Evolutionary conservation across 1,140 invertebrate species (phyloP), one percentile per base, ranked within the genome.

Genomic region (Drosophila tristis): DNA sequence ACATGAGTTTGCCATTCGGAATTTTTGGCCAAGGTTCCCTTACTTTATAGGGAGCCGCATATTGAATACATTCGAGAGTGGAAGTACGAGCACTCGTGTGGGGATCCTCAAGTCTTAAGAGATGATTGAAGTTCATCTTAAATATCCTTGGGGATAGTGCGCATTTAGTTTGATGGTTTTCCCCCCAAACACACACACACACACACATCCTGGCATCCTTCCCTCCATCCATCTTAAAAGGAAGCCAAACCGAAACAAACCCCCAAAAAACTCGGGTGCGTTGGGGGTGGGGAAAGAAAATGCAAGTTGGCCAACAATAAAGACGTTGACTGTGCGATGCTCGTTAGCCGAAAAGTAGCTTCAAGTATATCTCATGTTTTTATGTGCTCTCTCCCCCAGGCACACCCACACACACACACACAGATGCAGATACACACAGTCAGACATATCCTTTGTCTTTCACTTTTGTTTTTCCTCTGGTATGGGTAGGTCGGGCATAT

Each of bases 291-390:
- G 4, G 3, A 42, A 44, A 9, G 29, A 53, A 74, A 78, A 50
- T 63, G 68, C 78, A 74, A 78, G 64, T 86, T 80, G 65, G 65
- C 50, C 58, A 71, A 74, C 61, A 71, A 87, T 78, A 82, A 89
- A 87, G 78, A 87, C 63, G 74, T 86, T 76, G 65, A 73, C 82
- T 87, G 58, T 67, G 70, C 65, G 47, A 60, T 65, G 84, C 78
- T 89, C 84, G 82, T 87, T 82, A 89, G 65, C 63, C 57, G 59
- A 73, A 89, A 86, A 86, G 82, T 89, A 76, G 84, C 84, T 76
- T 72, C 65, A 73, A 65, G 66, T 56, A 77, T 78, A 78, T 87
- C 73, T 55, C 55, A 82, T 76, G 73, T 81, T 72, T 67, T 81
- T 80, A 80, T 60, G 74, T 61, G 47, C 42, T n/a, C 25, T 49